A percentile compares a stretch with the other conserved stretches of the same genome.
phyloP scores from a whole-genome alignment of 2,888 invertebrate species.

The Mythimna vitellina region DNA sequence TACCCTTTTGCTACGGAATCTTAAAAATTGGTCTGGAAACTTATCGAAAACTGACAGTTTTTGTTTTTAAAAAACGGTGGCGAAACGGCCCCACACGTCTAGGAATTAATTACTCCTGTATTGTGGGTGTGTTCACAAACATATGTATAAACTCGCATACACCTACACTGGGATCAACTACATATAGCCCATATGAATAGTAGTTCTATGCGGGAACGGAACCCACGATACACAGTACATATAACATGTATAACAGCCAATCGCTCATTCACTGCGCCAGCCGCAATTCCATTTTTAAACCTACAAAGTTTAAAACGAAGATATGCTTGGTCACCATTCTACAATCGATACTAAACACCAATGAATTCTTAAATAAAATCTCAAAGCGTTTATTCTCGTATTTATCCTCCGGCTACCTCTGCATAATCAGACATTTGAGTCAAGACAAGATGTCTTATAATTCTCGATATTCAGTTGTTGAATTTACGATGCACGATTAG shows the following conservation, averaged over 20 bases:
- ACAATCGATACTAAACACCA: not conserved
- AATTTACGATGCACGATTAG: slow-evolving; percentile 67
- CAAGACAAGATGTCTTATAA: slow-evolving; percentile 57
- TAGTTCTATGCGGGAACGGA: no score
- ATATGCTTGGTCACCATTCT: not conserved
- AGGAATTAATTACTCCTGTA: no score
- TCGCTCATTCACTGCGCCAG: no score
- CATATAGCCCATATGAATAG: no score
- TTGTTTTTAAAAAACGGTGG: no score
- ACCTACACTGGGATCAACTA: no score
- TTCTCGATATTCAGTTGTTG: slow-evolving; percentile 59
- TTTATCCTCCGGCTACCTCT: slow-evolving; percentile 49
- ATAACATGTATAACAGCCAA: no score
- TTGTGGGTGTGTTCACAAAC: no score
- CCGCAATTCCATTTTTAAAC: not conserved
- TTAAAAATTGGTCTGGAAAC: not conserved
- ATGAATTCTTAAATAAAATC: slow-evolving; percentile 9
- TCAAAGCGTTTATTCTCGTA: slow-evolving; percentile 34
- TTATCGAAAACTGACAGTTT: not conserved
- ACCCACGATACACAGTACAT: no score
- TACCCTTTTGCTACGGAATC: no score
- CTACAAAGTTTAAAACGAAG: not conserved
- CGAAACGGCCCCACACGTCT: no score
- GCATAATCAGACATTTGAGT: slow-evolving; percentile 55
- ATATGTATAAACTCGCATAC: no score